Evolutionary conservation across 2,797 vertebrate species (phyloP), one percentile per base, ranked within the genome.

Genomic region (Cirrhinus mrigala): DNA sequence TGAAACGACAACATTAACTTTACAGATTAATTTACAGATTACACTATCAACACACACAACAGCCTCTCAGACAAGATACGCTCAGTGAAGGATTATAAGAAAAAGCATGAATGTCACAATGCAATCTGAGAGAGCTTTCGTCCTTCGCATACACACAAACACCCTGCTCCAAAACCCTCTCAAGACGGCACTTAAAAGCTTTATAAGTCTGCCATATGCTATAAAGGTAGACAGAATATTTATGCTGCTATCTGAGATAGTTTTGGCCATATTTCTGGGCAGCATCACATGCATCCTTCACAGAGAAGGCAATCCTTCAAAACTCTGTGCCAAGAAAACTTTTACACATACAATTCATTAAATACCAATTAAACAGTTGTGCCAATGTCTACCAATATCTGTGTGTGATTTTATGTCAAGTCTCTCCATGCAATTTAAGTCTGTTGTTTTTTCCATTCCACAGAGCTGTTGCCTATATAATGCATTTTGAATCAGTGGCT

Each of bases 1-100:
- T 76, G 52, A 76, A 76, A 76, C n/a, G 20, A 76, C 52, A 76
- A 40, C 29, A 76, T 56, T 56, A 76, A 33, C 24, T n/a, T n/a
- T n/a, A 29, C 50, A 76, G 73, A 14, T 22, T 20, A 56, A 37
- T 66, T 33, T 16, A 33, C 62, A 66, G 62, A 76, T 76, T 8
- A 76, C 74, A 76, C 52, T 76, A 56, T 76, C 74, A n/a, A 37
- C 3, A 1, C 73, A 74, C 48, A 75, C 27, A 75, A 37, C 27
- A 54, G 50, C 50, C 73, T 75, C 11, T 56, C 52, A 15, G 74
- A 56, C 4, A 76, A 8, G 52, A 76, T 40, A 56, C 27, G 4
- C 20, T 76, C 52, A 56, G n/a, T 56, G 20, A 56, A 56, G 74
- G 74, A 76, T 56, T 76, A 37, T 1, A 56, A 54, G n/a, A 1